Evolutionary conservation across 2,888 invertebrate species (phyloP).

Genomic region (Coecobrya sp.): DNA sequence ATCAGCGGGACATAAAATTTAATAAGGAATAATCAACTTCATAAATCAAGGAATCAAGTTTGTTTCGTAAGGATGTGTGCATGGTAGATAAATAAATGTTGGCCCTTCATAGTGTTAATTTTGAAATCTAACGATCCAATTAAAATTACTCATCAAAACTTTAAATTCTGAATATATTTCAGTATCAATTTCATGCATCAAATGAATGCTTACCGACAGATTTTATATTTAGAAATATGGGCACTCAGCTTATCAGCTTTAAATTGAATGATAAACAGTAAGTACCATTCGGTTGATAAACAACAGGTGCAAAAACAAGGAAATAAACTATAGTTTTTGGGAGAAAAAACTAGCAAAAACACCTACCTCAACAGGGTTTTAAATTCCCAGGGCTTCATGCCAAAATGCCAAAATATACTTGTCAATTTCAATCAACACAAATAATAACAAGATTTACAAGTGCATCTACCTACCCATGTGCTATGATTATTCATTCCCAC

Average conservation of each 20-base stretch:
- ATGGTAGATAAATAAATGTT: too few species aligned
- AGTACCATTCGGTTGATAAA: neutral
- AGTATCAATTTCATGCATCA: too few species aligned
- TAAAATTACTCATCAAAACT: too few species aligned
- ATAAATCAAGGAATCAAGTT: too few species aligned
- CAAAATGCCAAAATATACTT: neutral
- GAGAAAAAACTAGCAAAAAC: neutral
- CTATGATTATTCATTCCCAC: too few species aligned
- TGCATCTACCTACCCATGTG: neutral
- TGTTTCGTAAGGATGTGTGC: too few species aligned
- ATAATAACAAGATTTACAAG: neutral
- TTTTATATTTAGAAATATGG: too few species aligned
- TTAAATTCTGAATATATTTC: too few species aligned
- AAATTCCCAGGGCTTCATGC: neutral
- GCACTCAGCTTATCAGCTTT: too few species aligned
- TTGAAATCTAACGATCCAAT: too few species aligned
- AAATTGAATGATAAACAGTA: neutral
- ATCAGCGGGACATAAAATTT: neutral
- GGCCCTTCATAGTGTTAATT: too few species aligned
- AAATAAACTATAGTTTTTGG: neutral
- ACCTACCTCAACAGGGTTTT: neutral
- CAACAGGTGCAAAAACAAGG: constrained; percentile 48
- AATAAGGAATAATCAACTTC: neutral
- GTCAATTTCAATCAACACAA: neutral
- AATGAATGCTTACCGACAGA: too few species aligned